A percentile compares a stretch with the other conserved stretches of the same genome.
These are phyloP conservation scores for Colistium nudipinnis DNA, from an alignment of 2,113 vertebrate genomes.

Conservation along the genomic window DNA sequence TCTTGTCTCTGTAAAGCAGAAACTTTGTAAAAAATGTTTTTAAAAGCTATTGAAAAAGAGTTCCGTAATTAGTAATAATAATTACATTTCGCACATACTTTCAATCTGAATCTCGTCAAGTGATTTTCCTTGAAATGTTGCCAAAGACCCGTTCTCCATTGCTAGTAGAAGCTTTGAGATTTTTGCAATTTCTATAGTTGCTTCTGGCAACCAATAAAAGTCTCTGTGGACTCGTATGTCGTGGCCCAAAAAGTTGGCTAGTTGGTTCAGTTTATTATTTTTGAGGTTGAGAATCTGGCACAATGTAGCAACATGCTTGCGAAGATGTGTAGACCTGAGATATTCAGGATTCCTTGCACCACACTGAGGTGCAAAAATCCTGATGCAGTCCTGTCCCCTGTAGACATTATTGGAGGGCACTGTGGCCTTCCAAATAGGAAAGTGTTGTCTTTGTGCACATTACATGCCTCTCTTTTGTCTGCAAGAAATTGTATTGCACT, in stretches of 20 bases:
- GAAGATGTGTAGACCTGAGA: slow-evolving; percentile 27
- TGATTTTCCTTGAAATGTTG: slow-evolving; percentile 57
- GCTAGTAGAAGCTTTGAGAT: slow-evolving; percentile 64
- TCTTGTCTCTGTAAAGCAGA: no score
- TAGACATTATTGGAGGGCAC: slow-evolving; percentile 21
- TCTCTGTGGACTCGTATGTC: slow-evolving; percentile 48
- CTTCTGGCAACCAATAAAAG: slow-evolving; percentile 54
- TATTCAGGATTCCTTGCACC: slow-evolving; percentile 51
- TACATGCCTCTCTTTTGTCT: slow-evolving; percentile 45
- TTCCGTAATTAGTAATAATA: no score
- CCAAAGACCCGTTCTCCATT: slow-evolving; percentile 64
- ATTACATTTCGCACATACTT: slow-evolving; percentile 39
- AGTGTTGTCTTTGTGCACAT: slow-evolving; percentile 38
- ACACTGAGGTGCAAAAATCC: slow-evolving; percentile 36
- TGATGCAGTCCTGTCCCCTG: slow-evolving; percentile 38
- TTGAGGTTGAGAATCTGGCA: slow-evolving; percentile 71
- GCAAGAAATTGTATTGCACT: slow-evolving; percentile 41
- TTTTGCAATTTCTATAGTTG: slow-evolving; percentile 64
- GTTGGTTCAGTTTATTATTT: slow-evolving; percentile 57
- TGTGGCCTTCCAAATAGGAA: slow-evolving; percentile 64
- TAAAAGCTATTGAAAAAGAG: no score
- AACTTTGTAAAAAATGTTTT: no score
- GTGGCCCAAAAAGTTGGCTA: slow-evolving; percentile 58
- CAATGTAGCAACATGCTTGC: slow-evolving; percentile 56
- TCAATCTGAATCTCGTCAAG: slow-evolving; percentile 67